Evolutionary conservation across 2,113 vertebrate genomes (phyloP), one percentile per base, ranked within the genome.

Genomic region (Ctenomys sociabilis): DNA sequence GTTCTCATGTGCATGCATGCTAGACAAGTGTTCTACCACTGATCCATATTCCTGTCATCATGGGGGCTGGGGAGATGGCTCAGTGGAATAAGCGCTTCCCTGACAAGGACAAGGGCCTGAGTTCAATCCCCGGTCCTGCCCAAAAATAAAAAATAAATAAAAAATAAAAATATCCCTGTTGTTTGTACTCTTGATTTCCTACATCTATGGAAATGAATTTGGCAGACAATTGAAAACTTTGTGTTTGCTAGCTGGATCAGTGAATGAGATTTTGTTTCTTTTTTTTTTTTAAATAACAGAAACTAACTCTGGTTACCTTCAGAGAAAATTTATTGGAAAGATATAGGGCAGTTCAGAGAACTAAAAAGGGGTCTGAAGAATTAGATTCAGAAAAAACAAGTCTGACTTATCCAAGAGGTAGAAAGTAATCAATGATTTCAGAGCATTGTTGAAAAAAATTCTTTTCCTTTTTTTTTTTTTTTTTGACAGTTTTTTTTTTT

Each of bases 381-480:
- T 0, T 13, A 96, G n/a, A 35, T 70, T 82, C 49, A 43, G 26
- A 28, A 87, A 80, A 57, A 17, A 30, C 21, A 17, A 43, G 17
- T 54, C n/a, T 49, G 73, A 70, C 10, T 96, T 73, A 73, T 32
- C 54, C n/a, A 26, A 54, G 21, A 28, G 32, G 49, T 28, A 85
- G 37, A 52, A 94, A 52, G 17, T 54, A 43, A 78, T 66, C 30
- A 21, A 28, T 61, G 59, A 63, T 72, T 43, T 86, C 90, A 83
- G 30, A 70, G 52, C 45, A 94, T 85, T 86, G 24, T 37, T 94
- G 73, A 90, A 87, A 89, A 80, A 94, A 90, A 92, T 85, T 52
- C 35, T 95, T 32, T 61, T 77, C 63, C 70, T 17, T 17, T 52
- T 54, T 40, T 3, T 68, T 68, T 64, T 83, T 78, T 37, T 24